Conservation (phyloP, 2,113 vertebrate species). For the Scopus umbretta region DNA sequence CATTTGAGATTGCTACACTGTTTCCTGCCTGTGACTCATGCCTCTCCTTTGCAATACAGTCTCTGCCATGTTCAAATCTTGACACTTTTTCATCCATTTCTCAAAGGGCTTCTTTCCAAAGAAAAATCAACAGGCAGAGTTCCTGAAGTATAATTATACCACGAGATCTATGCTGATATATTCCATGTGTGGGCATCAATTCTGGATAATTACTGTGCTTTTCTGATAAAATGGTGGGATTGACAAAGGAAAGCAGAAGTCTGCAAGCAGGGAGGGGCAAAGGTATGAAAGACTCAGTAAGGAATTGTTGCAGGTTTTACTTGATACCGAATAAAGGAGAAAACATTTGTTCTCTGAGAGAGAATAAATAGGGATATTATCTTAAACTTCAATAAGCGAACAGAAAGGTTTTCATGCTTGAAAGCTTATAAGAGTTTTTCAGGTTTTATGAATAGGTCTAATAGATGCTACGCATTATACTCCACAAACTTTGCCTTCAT, state of each 20-base stretch:
- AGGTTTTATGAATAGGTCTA: background rate
- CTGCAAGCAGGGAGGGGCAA: background rate
- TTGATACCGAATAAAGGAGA: background rate
- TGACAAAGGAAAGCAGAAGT: conserved; percentile 5
- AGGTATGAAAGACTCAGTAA: background rate
- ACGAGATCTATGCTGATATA: background rate
- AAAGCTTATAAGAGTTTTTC: background rate
- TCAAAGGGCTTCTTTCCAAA: background rate
- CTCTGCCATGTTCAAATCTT: background rate
- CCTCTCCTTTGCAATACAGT: background rate
- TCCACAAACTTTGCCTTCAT: background rate
- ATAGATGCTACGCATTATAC: background rate
- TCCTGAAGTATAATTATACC: background rate
- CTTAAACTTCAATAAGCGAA: background rate
- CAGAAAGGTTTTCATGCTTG: background rate
- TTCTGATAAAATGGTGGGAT: background rate
- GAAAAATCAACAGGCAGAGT: background rate
- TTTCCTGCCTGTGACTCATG: background rate
- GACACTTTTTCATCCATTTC: background rate
- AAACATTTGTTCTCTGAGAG: background rate
- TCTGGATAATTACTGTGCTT: conserved; percentile 19
- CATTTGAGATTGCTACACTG: background rate
- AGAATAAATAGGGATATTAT: background rate
- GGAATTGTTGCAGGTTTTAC: background rate
- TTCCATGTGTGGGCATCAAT: background rate